phyloP scores from a whole-genome alignment of 2,113 vertebrate species.

The Leucosticte australis region DNA sequence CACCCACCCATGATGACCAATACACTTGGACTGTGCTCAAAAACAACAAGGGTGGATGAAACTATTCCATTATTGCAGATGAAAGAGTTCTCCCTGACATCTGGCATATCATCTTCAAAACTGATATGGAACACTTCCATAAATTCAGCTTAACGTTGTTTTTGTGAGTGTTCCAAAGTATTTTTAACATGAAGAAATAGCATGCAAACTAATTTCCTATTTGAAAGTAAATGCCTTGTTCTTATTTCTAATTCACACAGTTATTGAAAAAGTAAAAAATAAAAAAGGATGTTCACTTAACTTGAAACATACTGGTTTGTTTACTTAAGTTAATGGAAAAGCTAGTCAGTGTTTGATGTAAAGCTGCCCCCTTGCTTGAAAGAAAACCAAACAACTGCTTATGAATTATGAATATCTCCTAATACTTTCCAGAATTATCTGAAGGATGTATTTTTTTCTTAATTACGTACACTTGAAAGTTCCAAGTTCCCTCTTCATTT shows the following conservation, averaged over 20 bases:
- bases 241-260: conserved; percentile 54
- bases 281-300: conserved; percentile 19
- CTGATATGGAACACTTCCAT: conserved; percentile 55
- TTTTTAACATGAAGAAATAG: conserved; percentile 68
- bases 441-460: conserved; percentile 60
- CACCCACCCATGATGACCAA: conserved; percentile 74
- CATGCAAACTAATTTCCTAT: conserved; percentile 64
- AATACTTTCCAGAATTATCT: conserved; percentile 67
- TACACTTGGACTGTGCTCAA: conserved; percentile 60
- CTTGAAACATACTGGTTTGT: conserved; percentile 51
- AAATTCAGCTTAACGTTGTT: conserved; percentile 59
- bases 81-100: conserved; percentile 57
- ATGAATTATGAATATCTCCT: conserved; percentile 60
- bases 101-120: conserved; percentile 66
- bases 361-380: conserved; percentile 59
- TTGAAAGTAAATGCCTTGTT: conserved; percentile 60
- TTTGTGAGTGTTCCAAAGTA: conserved; percentile 65
- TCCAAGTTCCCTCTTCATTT: conserved; percentile 61
- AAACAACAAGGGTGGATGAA: conserved; percentile 71
- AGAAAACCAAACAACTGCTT: conserved; percentile 54
- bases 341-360: conserved; percentile 43
- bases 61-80: conserved; percentile 69
- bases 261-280: conserved; percentile 21
- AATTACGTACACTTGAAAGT: conserved; percentile 53
- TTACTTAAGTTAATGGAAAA: conserved; percentile 67